Conservation (phyloP, 2,797 vertebrate species). For the Sparidentex hasta region DNA sequence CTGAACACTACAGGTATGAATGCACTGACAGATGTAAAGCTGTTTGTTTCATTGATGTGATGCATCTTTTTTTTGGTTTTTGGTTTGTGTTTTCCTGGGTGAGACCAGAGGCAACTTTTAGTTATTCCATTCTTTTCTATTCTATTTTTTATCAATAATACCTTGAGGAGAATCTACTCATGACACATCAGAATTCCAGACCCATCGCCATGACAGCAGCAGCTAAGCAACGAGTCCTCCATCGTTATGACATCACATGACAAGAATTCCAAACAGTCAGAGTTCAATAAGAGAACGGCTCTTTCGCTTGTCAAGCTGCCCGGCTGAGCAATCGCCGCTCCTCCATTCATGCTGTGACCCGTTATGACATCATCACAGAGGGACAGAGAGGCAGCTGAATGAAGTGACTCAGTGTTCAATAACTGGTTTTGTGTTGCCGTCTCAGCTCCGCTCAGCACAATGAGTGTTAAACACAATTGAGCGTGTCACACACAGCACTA, state of each 20-base stretch:
- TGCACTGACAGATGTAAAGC: too few relatives aligned
- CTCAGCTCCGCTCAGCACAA: constrained; percentile 13
- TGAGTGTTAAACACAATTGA: constrained; percentile 21
- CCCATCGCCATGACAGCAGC: neutral
- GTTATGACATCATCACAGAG: constrained; percentile 36
- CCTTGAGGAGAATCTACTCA: too few relatives aligned
- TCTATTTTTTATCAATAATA: too few relatives aligned
- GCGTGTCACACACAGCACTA: constrained; percentile 1
- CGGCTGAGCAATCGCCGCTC: neutral
- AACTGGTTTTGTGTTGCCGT: neutral
- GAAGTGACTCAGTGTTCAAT: constrained; percentile 8
- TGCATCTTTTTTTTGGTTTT: too few relatives aligned
- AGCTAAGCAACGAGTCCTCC: neutral
- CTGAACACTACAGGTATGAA: too few relatives aligned
- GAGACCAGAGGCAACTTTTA: too few relatives aligned
- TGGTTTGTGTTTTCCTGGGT: too few relatives aligned
- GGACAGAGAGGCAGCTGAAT: constrained; percentile 4
- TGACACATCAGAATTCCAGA: neutral
- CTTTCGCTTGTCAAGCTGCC: neutral
- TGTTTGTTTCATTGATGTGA: too few relatives aligned
- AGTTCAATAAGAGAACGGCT: neutral
- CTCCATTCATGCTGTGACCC: constrained; percentile 1
- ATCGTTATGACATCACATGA: neutral
- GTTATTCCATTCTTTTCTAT: too few relatives aligned
- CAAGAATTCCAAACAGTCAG: constrained; percentile 20